These are phyloP conservation scores for Drosophila infuscata DNA, from an alignment of 2,888 invertebrate genomes.

Conservation along the genomic window DNA sequence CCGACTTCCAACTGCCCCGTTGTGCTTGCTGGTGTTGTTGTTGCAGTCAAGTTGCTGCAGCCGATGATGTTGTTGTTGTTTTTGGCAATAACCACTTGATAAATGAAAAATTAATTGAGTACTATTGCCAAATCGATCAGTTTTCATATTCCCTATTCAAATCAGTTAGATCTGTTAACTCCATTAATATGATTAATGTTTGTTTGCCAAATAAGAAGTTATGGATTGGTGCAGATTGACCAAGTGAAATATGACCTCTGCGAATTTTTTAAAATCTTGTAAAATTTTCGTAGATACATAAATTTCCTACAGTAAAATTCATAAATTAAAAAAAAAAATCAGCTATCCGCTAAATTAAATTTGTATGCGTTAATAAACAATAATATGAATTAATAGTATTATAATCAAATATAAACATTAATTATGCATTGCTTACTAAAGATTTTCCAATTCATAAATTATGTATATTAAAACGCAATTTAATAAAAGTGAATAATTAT, in stretches of 20 bases:
- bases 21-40: slow-evolving; percentile 15
- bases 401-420: neutral
- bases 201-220: neutral
- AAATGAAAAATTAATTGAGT: slow-evolving; percentile 80
- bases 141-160: slow-evolving; percentile 49
- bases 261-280: neutral
- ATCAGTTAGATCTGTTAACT: slow-evolving; percentile 31
- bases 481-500: neutral
- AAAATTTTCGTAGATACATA: neutral
- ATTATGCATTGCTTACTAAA: neutral
- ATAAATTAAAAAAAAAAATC: neutral
- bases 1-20: slow-evolving; percentile 33
- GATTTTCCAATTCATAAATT: neutral
- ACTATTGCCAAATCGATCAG: slow-evolving; percentile 63
- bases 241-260: neutral
- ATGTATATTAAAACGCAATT: neutral
- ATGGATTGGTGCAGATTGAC: neutral
- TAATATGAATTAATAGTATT: neutral
- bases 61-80: slow-evolving; percentile 32
- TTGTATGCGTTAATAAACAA: neutral
- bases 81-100: slow-evolving; percentile 74
- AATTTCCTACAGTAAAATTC: neutral
- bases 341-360: neutral
- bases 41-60: slow-evolving; percentile 16
- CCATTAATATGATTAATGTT: slow-evolving; percentile 20